Percentiles rank a stretch among this genome's conserved stretches.
phyloP scores from a whole-genome alignment of 1,140 invertebrate species.

The Wiebesia pumilae region DNA sequence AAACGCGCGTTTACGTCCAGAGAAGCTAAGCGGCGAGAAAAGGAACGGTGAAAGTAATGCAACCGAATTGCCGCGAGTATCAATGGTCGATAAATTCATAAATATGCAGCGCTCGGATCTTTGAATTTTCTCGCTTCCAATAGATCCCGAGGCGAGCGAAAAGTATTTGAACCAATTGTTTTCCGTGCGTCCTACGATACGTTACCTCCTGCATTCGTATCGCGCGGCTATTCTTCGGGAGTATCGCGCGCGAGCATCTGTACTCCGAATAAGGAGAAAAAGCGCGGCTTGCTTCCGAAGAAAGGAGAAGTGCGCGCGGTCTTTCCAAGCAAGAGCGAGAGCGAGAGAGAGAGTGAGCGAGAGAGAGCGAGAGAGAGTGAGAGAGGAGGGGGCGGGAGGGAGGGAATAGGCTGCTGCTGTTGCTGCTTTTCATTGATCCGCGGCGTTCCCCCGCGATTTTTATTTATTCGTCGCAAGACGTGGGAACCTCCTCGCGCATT shows the following conservation, averaged over 20 bases:
- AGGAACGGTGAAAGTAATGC: no score
- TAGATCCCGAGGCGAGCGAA: not conserved
- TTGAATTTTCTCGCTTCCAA: not conserved
- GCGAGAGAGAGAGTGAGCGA: no score
- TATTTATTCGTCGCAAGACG: not conserved
- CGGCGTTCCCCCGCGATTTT: not conserved
- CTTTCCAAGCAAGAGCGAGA: not conserved
- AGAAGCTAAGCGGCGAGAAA: no score
- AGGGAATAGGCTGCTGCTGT: no score
- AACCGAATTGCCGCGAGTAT: not conserved
- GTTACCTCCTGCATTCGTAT: not conserved
- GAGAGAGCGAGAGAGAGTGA: not conserved
- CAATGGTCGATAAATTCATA: not conserved
- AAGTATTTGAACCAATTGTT: not conserved
- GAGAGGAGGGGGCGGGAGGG: not conserved
- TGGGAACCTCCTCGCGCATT: slow-evolving; percentile 19
- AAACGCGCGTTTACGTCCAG: no score
- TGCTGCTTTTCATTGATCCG: not conserved
- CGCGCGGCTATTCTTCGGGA: slow-evolving; percentile 1
- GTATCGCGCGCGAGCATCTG: not conserved
- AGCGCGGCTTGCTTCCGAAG: not conserved
- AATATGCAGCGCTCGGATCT: not conserved
- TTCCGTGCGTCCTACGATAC: not conserved
- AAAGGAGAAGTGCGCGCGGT: not conserved
- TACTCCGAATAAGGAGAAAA: slow-evolving; percentile 1